Percentiles rank a stretch among this genome's conserved stretches.
Conservation (phyloP, 2,888 invertebrate species). For the Thumatha senex region DNA sequence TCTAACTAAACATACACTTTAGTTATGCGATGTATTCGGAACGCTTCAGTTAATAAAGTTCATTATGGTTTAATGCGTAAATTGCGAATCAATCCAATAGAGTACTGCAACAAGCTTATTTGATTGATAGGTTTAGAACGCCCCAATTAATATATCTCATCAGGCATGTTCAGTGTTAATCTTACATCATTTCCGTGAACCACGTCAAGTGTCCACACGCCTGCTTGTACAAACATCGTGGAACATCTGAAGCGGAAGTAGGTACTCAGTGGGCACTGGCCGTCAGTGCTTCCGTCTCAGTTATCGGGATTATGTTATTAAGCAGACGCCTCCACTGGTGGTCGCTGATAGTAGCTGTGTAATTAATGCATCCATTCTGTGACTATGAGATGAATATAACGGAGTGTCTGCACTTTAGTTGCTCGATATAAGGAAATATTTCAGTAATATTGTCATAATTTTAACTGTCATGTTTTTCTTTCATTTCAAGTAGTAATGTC, state of each 20-base stretch:
- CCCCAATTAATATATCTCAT: no score
- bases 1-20: no score
- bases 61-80: no score
- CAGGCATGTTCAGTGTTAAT: neutral
- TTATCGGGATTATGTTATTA: slow-evolving; percentile 74
- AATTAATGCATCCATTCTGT: slow-evolving; percentile 22
- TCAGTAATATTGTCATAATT: no score
- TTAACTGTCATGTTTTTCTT: no score
- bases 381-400: neutral
- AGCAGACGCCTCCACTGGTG: slow-evolving; percentile 64
- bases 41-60: no score
- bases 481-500: no score
- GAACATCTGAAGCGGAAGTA: slow-evolving; percentile 49
- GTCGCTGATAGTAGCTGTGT: slow-evolving; percentile 51
- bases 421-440: neutral
- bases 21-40: no score
- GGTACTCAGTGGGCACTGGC: slow-evolving; percentile 45
- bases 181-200: slow-evolving; percentile 23
- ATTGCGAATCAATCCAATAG: no score
- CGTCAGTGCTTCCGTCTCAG: slow-evolving; percentile 56
- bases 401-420: neutral
- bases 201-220: slow-evolving; percentile 31
- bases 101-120: no score
- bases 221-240: slow-evolving; percentile 22
- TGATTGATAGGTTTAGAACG: no score